A percentile compares a stretch with the other conserved stretches of the same genome.
These are phyloP conservation scores for Conus ventricosus DNA, from an alignment of 1,140 invertebrate genomes.

Conservation along the genomic window DNA sequence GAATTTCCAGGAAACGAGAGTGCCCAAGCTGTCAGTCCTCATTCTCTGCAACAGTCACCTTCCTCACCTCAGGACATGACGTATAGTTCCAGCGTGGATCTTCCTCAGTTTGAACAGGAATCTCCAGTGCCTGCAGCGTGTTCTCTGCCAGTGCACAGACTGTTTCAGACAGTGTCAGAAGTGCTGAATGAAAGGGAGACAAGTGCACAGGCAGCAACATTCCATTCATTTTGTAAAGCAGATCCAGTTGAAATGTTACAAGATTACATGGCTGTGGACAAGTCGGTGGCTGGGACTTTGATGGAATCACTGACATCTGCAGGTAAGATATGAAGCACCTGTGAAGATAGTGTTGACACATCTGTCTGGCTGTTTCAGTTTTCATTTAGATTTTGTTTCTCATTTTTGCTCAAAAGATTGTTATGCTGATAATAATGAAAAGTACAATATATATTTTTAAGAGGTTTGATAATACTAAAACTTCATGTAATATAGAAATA, in stretches of 20 bases:
- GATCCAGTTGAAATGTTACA: neutral
- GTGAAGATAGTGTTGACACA: no score
- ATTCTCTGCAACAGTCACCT: neutral
- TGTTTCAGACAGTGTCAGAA: conserved; percentile 23
- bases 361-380: no score
- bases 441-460: no score
- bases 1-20: neutral
- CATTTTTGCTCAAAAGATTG: no score
- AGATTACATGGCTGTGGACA: neutral
- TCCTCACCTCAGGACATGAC: neutral
- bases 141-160: conserved; percentile 7
- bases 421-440: no score
- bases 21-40: neutral
- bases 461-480: no score
- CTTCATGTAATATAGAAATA: neutral
- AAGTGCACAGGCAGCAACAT: neutral
- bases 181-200: neutral
- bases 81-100: neutral
- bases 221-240: neutral
- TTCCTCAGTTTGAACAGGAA: neutral
- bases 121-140: neutral
- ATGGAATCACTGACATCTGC: neutral
- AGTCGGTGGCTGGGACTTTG: neutral
- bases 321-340: neutral
- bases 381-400: no score